phyloP scores from a whole-genome alignment of 1,140 invertebrate genomes.

The Zophobas atratus region DNA sequence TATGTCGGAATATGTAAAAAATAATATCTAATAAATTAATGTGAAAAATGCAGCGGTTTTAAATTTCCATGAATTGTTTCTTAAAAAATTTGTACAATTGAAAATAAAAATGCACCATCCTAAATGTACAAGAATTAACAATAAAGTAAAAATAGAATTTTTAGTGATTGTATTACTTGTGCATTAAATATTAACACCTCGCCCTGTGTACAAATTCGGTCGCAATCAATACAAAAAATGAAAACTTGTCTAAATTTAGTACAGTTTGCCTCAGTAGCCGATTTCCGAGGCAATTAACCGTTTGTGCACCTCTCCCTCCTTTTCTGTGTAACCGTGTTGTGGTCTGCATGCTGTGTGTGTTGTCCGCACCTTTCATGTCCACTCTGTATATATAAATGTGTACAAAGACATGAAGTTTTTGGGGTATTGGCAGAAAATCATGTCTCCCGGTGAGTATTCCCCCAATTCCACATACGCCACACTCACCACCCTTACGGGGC shows the following conservation, averaged over 20 bases:
- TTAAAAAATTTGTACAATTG: too few relatives aligned
- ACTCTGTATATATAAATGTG: conserved; percentile 1
- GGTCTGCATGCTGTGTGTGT: conserved; percentile 16
- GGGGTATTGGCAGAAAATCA: conserved; percentile 60
- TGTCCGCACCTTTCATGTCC: conserved; percentile 29
- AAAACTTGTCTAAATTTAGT: not conserved
- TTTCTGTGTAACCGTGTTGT: conserved; percentile 16
- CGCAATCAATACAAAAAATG: not conserved
- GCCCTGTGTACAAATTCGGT: too few relatives aligned
- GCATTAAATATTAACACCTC: too few relatives aligned
- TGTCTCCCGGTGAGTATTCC: conserved; percentile 61
- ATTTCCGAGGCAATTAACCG: conserved; percentile 5
- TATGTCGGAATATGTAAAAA: too few relatives aligned
- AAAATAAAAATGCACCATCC: not conserved
- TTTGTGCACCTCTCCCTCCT: conserved; percentile 6
- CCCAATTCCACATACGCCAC: conserved; percentile 47
- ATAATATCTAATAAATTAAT: too few relatives aligned
- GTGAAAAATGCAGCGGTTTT: too few relatives aligned
- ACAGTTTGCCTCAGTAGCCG: not conserved
- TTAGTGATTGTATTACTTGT: too few relatives aligned
- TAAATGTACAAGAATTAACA: too few relatives aligned
- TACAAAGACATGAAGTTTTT: conserved; percentile 50
- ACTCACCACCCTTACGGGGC: conserved; percentile 7
- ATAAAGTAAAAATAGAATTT: too few relatives aligned
- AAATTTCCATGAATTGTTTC: too few relatives aligned